Evolutionary conservation across 2,113 vertebrate species (phyloP), one percentile per base, ranked within the genome.

Genomic region (Heterocephalus glaber): DNA sequence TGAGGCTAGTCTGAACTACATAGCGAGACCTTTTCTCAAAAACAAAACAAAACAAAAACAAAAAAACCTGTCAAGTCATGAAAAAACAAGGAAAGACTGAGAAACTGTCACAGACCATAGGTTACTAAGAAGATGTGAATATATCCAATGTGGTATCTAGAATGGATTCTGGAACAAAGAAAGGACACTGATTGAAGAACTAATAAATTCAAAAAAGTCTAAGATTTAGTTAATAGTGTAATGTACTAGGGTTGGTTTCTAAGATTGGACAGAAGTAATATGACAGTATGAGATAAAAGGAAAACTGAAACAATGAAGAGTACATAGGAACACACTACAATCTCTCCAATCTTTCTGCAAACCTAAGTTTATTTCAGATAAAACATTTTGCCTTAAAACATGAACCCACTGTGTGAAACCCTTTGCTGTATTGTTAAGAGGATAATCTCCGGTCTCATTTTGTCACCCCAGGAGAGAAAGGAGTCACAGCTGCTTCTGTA

Each of bases 51-150:
- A n/a, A n/a, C n/a, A n/a, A n/a, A n/a, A n/a, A n/a, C n/a, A n/a
- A n/a, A n/a, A n/a, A n/a, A n/a, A n/a, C n/a, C n/a, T n/a, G n/a
- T n/a, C n/a, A n/a, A n/a, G 68, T 90, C 3, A 56, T 14, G 22
- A 84, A 30, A 87, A 79, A 92, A 83, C 16, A 96, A 80, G 20
- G 35, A 41, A 83, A 92, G 76, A 65, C 14, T 86, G n/a, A 94
- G 74, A 66, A 88, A 90, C 17, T 63, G 28, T 87, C 77, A 80
- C 16, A 44, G 28, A 92, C 19, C 10, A 35, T 24, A 89, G 30
- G 14, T 52, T 13, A 60, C 14, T 24, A 79, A 94, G 20, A 79
- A 77, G 49, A 47, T 26, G 49, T 44, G 77, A 56, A 17, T 28
- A 7, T 41, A 76, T 65, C 44, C 65, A 89, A 8, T 74, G 22